phyloP scores from a whole-genome alignment of 2,888 invertebrate species.

The Leptopilina myrica region DNA sequence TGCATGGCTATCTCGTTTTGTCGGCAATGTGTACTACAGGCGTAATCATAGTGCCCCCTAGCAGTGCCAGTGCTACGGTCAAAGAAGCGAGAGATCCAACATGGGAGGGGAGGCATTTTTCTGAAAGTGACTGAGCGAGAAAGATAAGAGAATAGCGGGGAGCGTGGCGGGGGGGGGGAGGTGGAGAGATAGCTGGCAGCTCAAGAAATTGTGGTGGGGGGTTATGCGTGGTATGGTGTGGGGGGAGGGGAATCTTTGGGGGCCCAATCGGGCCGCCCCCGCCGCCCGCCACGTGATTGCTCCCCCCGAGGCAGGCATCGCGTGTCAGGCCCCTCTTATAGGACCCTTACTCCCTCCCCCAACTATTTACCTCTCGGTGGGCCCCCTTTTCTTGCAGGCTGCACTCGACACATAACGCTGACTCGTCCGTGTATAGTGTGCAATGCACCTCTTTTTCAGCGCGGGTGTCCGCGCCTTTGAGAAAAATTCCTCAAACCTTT shows the following conservation, averaged over 20 bases:
- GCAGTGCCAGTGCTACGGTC: slow-evolving; percentile 63
- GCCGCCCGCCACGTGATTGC: slow-evolving; percentile 75
- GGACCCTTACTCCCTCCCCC: slow-evolving; percentile 55
- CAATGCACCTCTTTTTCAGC: slow-evolving; percentile 7
- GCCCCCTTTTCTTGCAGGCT: slow-evolving; percentile 12
- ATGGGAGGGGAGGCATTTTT: slow-evolving; percentile 46
- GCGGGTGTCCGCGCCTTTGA: slow-evolving; percentile 22
- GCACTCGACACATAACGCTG: slow-evolving; percentile 14
- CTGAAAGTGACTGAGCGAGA: slow-evolving; percentile 49
- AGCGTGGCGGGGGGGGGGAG: slow-evolving; percentile 46
- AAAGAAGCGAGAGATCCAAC: slow-evolving; percentile 43
- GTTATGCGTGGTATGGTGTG: slow-evolving; percentile 50
- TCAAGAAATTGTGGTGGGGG: slow-evolving; percentile 44
- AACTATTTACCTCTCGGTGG: slow-evolving; percentile 5
- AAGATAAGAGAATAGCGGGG: slow-evolving; percentile 42
- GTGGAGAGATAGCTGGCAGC: slow-evolving; percentile 48
- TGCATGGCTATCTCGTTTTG: slow-evolving; percentile 68
- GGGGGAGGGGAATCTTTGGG: slow-evolving; percentile 58
- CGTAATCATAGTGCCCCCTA: slow-evolving; percentile 75
- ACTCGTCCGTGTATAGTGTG: neutral
- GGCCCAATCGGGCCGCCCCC: slow-evolving; percentile 71
- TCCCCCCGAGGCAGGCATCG: slow-evolving; percentile 74
- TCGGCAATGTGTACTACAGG: slow-evolving; percentile 68
- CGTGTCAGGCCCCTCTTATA: slow-evolving; percentile 75
- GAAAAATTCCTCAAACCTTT: neutral